phyloP scores from a whole-genome alignment of 64 coral and sea anemone genomes.

The Porites lutea region DNA sequence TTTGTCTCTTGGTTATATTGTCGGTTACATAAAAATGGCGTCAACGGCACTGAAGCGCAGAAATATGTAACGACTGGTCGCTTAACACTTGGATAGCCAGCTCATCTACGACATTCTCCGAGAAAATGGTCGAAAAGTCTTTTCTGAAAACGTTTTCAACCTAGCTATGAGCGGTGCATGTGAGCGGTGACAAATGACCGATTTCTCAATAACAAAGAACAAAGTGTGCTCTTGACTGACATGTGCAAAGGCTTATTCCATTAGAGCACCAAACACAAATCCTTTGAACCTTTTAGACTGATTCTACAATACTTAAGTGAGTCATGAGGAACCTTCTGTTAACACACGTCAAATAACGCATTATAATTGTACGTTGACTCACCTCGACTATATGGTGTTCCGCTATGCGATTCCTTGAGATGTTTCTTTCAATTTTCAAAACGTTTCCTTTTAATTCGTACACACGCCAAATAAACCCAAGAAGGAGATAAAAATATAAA shows the following conservation, averaged over 20 bases:
- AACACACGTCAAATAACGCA: slow-evolving; percentile 9
- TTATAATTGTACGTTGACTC: neutral
- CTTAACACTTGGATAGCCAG: neutral
- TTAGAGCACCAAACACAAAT: neutral
- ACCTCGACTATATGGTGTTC: neutral
- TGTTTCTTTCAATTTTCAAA: too few relatives aligned
- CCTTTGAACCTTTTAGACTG: neutral
- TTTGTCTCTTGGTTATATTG: too few relatives aligned
- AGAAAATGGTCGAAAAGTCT: neutral
- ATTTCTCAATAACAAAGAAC: slow-evolving; percentile 13
- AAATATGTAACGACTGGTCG: neutral
- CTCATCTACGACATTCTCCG: neutral
- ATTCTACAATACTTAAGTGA: neutral
- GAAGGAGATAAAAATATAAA: neutral
- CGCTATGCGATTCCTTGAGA: too few relatives aligned
- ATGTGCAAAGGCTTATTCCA: neutral
- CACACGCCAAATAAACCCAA: neutral
- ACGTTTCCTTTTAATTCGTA: too few relatives aligned
- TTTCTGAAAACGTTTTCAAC: neutral
- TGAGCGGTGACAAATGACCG: neutral
- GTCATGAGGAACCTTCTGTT: neutral
- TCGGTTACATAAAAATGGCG: neutral
- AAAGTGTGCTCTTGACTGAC: slow-evolving; percentile 20
- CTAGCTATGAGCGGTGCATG: neutral
- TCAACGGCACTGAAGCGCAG: neutral